These are phyloP conservation scores for Sturnus vulgaris DNA, from an alignment of 2,113 vertebrate species.

Conservation along the genomic window DNA sequence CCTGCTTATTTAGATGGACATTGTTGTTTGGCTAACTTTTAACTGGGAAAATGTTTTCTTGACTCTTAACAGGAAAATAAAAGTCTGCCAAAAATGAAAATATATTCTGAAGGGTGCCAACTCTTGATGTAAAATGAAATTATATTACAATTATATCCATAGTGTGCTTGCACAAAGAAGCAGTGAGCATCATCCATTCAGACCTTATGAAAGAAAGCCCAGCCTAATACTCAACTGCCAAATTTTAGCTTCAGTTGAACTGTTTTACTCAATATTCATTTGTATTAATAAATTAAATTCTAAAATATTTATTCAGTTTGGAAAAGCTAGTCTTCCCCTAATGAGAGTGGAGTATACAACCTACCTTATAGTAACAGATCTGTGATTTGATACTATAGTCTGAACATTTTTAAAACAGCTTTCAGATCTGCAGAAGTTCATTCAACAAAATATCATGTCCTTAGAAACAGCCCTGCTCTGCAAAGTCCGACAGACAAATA, in stretches of 20 bases:
- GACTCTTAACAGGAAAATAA: neutral
- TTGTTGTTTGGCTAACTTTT: neutral
- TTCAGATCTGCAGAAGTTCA: neutral
- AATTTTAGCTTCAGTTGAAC: neutral
- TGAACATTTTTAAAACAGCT: neutral
- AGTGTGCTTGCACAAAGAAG: neutral
- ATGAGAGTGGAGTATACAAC: neutral
- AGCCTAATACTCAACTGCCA: neutral
- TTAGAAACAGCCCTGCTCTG: neutral
- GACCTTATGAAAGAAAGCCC: neutral
- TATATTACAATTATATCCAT: neutral
- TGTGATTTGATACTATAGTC: neutral
- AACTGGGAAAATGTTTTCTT: neutral
- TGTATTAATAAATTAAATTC: neutral
- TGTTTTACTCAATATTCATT: neutral
- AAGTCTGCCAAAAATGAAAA: neutral
- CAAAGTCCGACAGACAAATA: neutral
- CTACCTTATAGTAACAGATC: neutral
- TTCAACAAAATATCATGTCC: neutral
- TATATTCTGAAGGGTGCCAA: neutral
- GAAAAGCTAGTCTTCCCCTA: neutral
- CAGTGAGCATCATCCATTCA: neutral
- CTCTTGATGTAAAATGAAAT: neutral
- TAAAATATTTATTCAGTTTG: neutral
- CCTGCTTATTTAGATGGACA: neutral